Evolutionary conservation across 2,888 invertebrate genomes (phyloP).

Genomic region (Furcula furcula): DNA sequence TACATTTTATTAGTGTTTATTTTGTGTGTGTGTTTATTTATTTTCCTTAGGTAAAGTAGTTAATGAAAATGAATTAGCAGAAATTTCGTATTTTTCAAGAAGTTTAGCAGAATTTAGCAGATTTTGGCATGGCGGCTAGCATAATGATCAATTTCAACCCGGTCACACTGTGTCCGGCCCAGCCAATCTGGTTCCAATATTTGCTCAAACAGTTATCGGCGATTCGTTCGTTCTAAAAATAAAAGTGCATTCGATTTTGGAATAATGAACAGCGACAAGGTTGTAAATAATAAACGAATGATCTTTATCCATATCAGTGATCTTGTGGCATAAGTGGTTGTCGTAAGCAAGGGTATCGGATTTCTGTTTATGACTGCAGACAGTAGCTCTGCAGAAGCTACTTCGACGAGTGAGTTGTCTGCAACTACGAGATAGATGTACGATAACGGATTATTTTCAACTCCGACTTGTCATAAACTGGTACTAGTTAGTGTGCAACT

Average conservation of each 20-base stretch:
- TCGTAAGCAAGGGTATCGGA: constrained; percentile 65
- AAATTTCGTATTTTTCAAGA: too few relatives aligned
- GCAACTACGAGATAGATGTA: constrained; percentile 48
- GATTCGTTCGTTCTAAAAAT: constrained; percentile 8
- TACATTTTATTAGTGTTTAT: too few relatives aligned
- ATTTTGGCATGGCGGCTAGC: too few relatives aligned
- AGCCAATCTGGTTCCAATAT: constrained; percentile 18
- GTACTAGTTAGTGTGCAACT: constrained; percentile 21
- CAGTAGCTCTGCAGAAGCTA: constrained; percentile 58
- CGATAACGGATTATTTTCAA: constrained; percentile 48
- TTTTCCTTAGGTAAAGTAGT: too few relatives aligned
- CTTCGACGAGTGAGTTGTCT: constrained; percentile 62
- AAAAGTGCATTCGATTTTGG: constrained; percentile 51
- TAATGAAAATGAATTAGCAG: too few relatives aligned
- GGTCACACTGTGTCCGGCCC: too few relatives aligned
- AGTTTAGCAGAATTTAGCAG: too few relatives aligned
- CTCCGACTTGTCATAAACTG: constrained; percentile 43
- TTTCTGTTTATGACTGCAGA: constrained; percentile 72
- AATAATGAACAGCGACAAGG: constrained; percentile 45
- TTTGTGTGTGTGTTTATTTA: too few relatives aligned
- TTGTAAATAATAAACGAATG: constrained; percentile 71
- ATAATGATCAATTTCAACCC: too few relatives aligned
- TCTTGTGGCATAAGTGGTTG: constrained; percentile 65
- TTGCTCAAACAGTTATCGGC: constrained; percentile 9
- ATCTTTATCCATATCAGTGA: constrained; percentile 57